phyloP scores from a whole-genome alignment of 2,113 vertebrate species.

The Centrocercus urophasianus region DNA sequence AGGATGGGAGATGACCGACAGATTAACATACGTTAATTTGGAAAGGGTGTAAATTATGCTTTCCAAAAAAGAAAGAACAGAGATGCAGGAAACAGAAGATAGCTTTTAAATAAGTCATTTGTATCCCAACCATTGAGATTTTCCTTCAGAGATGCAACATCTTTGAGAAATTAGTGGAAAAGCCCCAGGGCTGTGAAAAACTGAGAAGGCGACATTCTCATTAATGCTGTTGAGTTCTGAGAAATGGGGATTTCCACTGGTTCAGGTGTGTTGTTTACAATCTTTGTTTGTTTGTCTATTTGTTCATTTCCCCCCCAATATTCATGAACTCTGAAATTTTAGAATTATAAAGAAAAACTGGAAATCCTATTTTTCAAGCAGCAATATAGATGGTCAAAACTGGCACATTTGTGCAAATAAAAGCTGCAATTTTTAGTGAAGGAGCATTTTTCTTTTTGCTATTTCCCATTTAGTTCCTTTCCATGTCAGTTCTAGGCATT shows the following conservation, averaged over 20 bases:
- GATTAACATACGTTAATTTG: slow-evolving; percentile 43
- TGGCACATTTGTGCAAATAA: not conserved
- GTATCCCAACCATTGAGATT: not conserved
- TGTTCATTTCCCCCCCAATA: not conserved
- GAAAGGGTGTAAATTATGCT: not conserved
- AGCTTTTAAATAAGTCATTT: not conserved
- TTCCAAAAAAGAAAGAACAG: slow-evolving; percentile 24
- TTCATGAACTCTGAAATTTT: not conserved
- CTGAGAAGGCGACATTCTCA: not conserved
- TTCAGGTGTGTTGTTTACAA: not conserved
- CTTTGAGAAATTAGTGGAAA: not conserved
- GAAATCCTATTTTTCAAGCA: not conserved
- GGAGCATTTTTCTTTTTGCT: not conserved
- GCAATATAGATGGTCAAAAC: rapidly evolving
- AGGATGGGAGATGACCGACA: slow-evolving; percentile 43
- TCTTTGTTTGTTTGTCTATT: not conserved
- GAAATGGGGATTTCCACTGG: not conserved
- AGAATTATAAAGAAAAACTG: not conserved
- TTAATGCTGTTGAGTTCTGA: not conserved
- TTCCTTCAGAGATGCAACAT: not conserved
- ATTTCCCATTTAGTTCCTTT: not conserved
- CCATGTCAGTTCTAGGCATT: not conserved
- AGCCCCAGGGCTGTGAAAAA: not conserved
- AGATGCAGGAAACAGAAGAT: not conserved
- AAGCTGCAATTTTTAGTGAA: not conserved